phyloP scores from a whole-genome alignment of 2,888 invertebrate genomes.

The Odontocolon sp. region DNA sequence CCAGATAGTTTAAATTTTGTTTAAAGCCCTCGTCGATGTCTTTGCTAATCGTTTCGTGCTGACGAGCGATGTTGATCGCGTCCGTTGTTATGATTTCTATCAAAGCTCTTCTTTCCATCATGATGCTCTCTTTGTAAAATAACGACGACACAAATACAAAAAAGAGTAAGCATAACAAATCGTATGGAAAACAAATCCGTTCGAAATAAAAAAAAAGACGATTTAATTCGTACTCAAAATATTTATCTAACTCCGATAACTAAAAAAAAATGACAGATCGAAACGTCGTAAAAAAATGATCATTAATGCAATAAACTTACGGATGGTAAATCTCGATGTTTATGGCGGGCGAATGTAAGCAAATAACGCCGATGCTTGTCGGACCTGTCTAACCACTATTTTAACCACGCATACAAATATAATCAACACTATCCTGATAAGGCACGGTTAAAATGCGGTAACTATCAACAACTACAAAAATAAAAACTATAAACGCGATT shows the following conservation, averaged over 20 bases:
- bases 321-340: conserved; percentile 13
- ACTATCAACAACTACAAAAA: not conserved
- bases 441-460: conserved; percentile 2
- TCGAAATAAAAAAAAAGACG: no score
- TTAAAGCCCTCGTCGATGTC: conserved; percentile 43
- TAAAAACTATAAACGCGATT: conserved; percentile 2
- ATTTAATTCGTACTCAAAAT: no score
- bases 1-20: conserved; percentile 62
- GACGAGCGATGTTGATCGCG: conserved; percentile 56
- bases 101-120: conserved; percentile 64
- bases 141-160: no score
- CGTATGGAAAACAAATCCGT: no score
- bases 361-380: conserved; percentile 41
- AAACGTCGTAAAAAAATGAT: not conserved
- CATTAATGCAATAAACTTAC: conserved; percentile 24
- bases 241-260: not conserved
- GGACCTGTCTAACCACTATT: conserved; percentile 48
- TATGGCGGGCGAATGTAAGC: conserved; percentile 50
- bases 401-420: conserved; percentile 26
- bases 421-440: not conserved
- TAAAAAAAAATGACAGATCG: not conserved
- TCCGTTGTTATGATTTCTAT: conserved; percentile 64
- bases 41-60: conserved; percentile 56
- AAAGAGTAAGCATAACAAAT: no score
- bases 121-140: conserved; percentile 42